A percentile compares a stretch with the other conserved stretches of the same genome.
Conservation (phyloP, 1,140 invertebrate genomes). For the Conus ventricosus region DNA sequence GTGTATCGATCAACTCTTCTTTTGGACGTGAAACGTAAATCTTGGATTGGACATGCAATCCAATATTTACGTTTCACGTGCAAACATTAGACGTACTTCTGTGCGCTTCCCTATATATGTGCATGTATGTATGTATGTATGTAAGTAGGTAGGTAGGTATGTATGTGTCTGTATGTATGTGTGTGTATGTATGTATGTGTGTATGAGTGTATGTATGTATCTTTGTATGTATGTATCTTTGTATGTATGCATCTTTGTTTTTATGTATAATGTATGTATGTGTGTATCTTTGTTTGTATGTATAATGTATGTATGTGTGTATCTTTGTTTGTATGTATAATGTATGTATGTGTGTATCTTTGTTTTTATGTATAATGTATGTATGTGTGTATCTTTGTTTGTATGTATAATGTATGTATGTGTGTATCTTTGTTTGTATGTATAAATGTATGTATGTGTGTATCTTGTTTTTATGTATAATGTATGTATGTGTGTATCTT, state of each 20-base stretch:
- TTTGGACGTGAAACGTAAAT: too few species aligned
- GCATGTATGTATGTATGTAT: not conserved
- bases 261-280: not conserved
- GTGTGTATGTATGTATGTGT: too few species aligned
- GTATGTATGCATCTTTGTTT: not conserved
- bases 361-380: slow-evolving; percentile 13
- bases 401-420: too few species aligned
- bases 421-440: too few species aligned
- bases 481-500: not conserved
- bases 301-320: slow-evolving; percentile 1
- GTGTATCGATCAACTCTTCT: too few species aligned
- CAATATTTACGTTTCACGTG: not conserved
- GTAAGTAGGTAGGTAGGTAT: not conserved
- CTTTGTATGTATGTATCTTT: too few species aligned
- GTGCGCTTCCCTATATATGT: not conserved
- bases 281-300: not conserved
- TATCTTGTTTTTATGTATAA: not conserved
- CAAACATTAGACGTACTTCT: not conserved
- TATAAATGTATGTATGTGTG: too few species aligned
- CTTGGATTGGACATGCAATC: too few species aligned
- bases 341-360: slow-evolving; percentile 12
- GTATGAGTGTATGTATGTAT: too few species aligned
- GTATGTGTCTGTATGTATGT: not conserved
- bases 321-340: too few species aligned
- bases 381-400: too few species aligned